Evolutionary conservation across 2,888 invertebrate species (phyloP).

Genomic region (Drosophila kuntzei): DNA sequence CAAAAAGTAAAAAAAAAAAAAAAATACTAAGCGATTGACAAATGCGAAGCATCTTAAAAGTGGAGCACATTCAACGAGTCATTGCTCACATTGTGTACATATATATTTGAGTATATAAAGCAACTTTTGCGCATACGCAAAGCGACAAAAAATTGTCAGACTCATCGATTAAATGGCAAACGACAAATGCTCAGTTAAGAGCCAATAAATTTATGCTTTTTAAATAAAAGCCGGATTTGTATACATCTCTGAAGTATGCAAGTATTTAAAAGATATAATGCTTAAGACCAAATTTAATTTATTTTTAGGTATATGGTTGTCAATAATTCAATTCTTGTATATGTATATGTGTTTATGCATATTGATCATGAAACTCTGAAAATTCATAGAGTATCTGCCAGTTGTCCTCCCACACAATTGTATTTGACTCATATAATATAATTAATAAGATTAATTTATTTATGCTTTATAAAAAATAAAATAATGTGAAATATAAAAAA

Average conservation of each 20-base stretch:
- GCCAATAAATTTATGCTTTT: constrained; percentile 59
- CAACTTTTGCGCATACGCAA: not conserved
- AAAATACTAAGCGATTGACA: constrained; percentile 58
- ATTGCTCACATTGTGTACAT: constrained; percentile 39
- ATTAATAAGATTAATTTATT: too few relatives aligned
- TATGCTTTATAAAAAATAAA: too few relatives aligned
- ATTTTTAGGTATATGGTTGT: not conserved
- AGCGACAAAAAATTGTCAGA: constrained; percentile 8
- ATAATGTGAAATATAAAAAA: too few relatives aligned
- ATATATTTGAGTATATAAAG: constrained; percentile 17
- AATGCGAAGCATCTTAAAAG: constrained; percentile 74
- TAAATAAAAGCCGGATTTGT: constrained; percentile 37
- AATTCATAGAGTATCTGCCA: constrained; percentile 17
- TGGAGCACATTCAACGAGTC: constrained; percentile 63
- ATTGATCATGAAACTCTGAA: too few relatives aligned
- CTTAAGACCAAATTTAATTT: not conserved
- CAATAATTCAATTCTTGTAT: not conserved
- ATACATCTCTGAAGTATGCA: constrained; percentile 16
- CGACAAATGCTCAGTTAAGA: constrained; percentile 55
- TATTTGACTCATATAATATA: too few relatives aligned
- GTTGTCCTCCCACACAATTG: too few relatives aligned
- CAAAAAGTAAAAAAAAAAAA: constrained; percentile 13
- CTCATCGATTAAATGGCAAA: constrained; percentile 66
- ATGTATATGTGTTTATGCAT: too few relatives aligned
- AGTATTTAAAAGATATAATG: not conserved